A percentile compares a stretch with the other conserved stretches of the same genome.
These are phyloP conservation scores for Chaetura pelagica DNA, from an alignment of 2,113 vertebrate genomes.

Conservation along the genomic window DNA sequence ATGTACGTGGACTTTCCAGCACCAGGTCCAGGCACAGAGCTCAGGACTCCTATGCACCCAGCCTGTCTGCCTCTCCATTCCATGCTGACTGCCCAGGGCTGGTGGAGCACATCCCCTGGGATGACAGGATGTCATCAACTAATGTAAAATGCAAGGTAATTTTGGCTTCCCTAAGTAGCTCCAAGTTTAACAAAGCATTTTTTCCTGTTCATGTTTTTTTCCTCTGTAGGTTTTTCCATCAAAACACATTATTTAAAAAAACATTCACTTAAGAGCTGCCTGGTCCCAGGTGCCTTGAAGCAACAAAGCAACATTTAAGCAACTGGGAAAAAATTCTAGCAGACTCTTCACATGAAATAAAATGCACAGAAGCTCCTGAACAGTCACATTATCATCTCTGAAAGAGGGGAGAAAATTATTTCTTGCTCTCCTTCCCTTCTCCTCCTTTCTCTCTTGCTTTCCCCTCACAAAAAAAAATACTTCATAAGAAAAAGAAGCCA, in stretches of 20 bases:
- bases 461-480: background rate
- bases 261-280: background rate
- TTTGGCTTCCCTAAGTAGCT: constrained; percentile 30
- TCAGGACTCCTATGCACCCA: background rate
- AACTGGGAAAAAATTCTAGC: background rate
- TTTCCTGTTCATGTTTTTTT: background rate
- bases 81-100: background rate
- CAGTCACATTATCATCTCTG: background rate
- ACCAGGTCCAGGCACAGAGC: constrained; percentile 21
- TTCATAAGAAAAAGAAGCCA: background rate
- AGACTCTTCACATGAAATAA: background rate
- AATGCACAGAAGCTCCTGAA: background rate
- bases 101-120: background rate
- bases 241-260: constrained; percentile 50
- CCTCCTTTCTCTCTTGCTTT: background rate
- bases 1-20: constrained; percentile 31
- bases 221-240: constrained; percentile 48
- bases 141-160: constrained; percentile 26
- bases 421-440: background rate
- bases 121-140: background rate
- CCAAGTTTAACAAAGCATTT: constrained; percentile 25
- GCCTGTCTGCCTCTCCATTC: background rate
- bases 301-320: background rate
- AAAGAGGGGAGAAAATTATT: background rate
- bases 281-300: constrained; percentile 14